Percentiles rank a stretch among this genome's conserved stretches.
These are phyloP conservation scores for Aurelia aurita complex sp. Pacific DNA, from an alignment of 30 jellyfish, hydroid and myxozoan species.

Conservation along the genomic window DNA sequence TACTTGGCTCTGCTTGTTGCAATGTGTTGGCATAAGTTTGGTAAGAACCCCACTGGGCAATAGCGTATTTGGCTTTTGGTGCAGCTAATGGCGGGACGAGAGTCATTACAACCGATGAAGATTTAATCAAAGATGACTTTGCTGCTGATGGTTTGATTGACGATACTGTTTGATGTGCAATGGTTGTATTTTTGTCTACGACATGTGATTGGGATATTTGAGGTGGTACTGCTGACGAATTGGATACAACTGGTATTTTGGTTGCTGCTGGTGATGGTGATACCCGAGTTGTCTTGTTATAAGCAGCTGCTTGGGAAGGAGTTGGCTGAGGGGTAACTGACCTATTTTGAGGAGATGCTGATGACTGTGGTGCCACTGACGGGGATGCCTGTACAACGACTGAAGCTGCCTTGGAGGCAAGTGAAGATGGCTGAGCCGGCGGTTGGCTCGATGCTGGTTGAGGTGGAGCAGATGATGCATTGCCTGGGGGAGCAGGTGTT, in stretches of 20 bases:
- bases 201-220: background rate
- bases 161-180: background rate
- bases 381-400: background rate
- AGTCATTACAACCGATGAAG: background rate
- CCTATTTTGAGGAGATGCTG: background rate
- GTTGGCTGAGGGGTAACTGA: too few relatives aligned
- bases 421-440: background rate
- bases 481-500: background rate
- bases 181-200: too few relatives aligned
- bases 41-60: background rate
- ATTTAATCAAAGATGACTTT: background rate
- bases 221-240: background rate
- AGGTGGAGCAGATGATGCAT: background rate
- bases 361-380: background rate
- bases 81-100: background rate
- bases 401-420: background rate
- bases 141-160: background rate
- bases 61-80: background rate
- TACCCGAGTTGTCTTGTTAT: background rate
- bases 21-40: background rate
- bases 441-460: too few relatives aligned
- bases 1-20: conserved; percentile 10
- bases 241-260: background rate
- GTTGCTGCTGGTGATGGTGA: conserved; percentile 9
- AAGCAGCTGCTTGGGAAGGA: too few relatives aligned